A percentile compares a stretch with the other conserved stretches of the same genome.
Evolutionary conservation across 2,888 invertebrate species (phyloP).

Genomic region (Brenthis ino): DNA sequence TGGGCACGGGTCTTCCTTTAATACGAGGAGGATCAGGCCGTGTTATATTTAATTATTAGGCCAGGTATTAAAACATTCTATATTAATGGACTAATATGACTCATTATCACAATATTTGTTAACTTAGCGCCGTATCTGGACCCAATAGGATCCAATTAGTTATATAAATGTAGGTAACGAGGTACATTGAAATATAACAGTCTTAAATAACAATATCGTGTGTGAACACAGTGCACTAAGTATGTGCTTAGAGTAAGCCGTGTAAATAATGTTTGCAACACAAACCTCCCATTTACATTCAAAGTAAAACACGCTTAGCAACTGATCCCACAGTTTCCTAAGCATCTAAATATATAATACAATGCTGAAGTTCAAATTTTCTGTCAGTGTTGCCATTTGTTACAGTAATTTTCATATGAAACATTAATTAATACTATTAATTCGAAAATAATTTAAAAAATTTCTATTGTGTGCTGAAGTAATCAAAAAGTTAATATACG

Average conservation of each 20-base stretch:
- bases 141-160: background rate
- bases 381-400: conserved; percentile 7
- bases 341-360: conserved; percentile 8
- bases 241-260: conserved; percentile 23
- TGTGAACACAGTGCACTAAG: conserved; percentile 19
- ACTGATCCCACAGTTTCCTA: conserved; percentile 21
- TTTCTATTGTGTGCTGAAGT: background rate
- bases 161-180: background rate
- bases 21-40: too few species aligned
- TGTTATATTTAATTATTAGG: too few species aligned
- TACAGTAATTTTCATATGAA: background rate
- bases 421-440: background rate
- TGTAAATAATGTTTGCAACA: conserved; percentile 23
- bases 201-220: background rate
- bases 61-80: too few species aligned
- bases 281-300: conserved; percentile 30
- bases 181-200: background rate
- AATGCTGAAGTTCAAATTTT: background rate
- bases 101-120: too few species aligned
- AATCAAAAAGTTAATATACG: too few species aligned
- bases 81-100: too few species aligned
- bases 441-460: background rate
- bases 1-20: too few species aligned
- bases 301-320: conserved; percentile 28
- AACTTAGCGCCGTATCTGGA: too few species aligned